Conservation (phyloP, 2,113 vertebrate species). For the Peromyscus californicus region DNA sequence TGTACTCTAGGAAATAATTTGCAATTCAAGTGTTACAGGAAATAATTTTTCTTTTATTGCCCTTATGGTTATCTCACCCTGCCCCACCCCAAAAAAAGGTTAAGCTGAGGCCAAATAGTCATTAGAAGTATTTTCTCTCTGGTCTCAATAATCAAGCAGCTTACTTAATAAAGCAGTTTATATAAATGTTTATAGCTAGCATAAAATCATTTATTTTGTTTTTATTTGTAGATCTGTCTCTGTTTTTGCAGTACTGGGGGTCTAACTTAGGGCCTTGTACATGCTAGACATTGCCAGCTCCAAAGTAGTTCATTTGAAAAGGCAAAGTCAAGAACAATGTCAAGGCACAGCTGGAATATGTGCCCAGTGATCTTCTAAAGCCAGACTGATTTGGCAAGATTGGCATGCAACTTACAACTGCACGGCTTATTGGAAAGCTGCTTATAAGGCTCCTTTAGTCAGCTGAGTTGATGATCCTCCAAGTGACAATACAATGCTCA, state of each 20-base stretch:
- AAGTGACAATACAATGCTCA: background rate
- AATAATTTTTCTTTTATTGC: background rate
- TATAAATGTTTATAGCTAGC: conserved; percentile 28
- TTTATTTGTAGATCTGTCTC: background rate
- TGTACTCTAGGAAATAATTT: background rate
- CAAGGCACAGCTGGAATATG: background rate
- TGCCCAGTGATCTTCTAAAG: background rate
- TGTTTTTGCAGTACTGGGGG: background rate
- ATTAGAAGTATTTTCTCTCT: conserved; percentile 1
- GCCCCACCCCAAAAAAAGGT: background rate
- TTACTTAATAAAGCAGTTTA: conserved; percentile 62
- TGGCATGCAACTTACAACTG: background rate
- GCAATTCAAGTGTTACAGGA: conserved; percentile 5
- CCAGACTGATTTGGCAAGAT: conserved; percentile 56
- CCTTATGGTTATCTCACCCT: background rate
- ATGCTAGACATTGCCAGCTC: background rate
- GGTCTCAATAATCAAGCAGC: conserved; percentile 50
- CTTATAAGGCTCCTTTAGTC: background rate
- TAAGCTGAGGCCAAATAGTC: conserved; percentile 36
- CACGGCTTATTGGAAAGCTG: background rate
- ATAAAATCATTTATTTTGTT: background rate
- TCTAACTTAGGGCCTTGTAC: background rate
- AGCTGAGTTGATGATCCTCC: background rate
- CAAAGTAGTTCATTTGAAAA: conserved; percentile 27
- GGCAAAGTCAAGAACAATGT: background rate